Percentiles rank a stretch among this genome's conserved stretches.
Conservation (phyloP, 2,113 vertebrate species). For the Chlorocebus sabaeus region DNA sequence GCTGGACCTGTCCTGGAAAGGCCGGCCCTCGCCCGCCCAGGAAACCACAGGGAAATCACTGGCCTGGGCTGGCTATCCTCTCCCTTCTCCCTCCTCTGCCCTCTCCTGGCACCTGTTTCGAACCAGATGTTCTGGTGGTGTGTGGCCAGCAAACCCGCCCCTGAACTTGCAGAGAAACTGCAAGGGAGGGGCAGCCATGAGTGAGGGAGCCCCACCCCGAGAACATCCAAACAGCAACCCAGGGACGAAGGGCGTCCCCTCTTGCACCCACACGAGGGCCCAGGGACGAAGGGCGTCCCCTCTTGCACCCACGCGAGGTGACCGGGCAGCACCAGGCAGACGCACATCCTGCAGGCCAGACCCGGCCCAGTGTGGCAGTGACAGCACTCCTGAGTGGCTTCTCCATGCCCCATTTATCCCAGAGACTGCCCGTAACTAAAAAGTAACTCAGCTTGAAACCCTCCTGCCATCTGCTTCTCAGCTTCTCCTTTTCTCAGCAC, state of each 20-base stretch:
- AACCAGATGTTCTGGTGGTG: not conserved
- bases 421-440: not conserved
- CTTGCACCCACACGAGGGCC: not conserved
- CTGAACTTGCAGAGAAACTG: not conserved
- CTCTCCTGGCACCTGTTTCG: not conserved
- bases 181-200: not conserved
- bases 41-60: no score
- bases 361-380: not conserved
- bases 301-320: no score
- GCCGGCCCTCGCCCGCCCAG: accelerated
- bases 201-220: not conserved
- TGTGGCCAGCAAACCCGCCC: not conserved
- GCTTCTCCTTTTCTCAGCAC: not conserved
- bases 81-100: not conserved
- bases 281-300: not conserved
- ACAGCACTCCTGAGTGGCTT: not conserved
- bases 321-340: no score
- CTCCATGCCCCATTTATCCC: not conserved
- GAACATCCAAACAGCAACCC: not conserved
- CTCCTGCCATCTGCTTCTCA: not conserved
- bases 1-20: no score
- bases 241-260: not conserved
- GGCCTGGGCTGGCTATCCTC: not conserved
- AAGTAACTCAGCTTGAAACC: not conserved
- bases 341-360: not conserved